Percentiles rank a stretch among this genome's conserved stretches.
phyloP scores from a whole-genome alignment of 2,113 vertebrate species.

The Plecturocebus donacophilus region DNA sequence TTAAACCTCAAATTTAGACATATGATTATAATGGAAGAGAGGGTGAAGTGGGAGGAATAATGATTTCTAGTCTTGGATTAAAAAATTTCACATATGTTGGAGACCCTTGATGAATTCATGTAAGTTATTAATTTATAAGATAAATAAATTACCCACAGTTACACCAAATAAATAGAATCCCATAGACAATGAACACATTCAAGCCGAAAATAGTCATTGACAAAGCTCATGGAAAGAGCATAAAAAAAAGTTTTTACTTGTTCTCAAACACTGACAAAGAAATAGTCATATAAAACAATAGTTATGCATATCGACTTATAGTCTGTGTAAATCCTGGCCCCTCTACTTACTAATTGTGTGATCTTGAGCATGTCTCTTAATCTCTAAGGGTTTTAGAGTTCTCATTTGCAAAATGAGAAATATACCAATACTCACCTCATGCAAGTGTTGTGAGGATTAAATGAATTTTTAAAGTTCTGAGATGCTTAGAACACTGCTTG shows the following conservation, averaged over 20 bases:
- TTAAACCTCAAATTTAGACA: background rate
- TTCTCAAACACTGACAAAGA: background rate
- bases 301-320: background rate
- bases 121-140: background rate
- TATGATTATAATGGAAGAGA: background rate
- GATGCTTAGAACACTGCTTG: background rate
- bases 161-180: background rate
- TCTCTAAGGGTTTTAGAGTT: background rate
- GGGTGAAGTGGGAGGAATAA: background rate
- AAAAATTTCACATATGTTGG: background rate
- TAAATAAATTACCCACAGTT: conserved; percentile 18
- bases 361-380: background rate
- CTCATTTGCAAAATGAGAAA: background rate
- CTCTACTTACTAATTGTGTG: background rate
- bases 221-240: background rate
- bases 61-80: background rate
- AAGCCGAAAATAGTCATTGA: background rate
- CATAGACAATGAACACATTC: background rate
- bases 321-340: background rate
- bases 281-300: background rate
- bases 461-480: background rate
- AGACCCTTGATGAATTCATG: background rate
- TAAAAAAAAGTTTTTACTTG: background rate
- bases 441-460: background rate
- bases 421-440: background rate